phyloP scores from a whole-genome alignment of 92 coral and sea anemone genomes.

The Porites evermanni region DNA sequence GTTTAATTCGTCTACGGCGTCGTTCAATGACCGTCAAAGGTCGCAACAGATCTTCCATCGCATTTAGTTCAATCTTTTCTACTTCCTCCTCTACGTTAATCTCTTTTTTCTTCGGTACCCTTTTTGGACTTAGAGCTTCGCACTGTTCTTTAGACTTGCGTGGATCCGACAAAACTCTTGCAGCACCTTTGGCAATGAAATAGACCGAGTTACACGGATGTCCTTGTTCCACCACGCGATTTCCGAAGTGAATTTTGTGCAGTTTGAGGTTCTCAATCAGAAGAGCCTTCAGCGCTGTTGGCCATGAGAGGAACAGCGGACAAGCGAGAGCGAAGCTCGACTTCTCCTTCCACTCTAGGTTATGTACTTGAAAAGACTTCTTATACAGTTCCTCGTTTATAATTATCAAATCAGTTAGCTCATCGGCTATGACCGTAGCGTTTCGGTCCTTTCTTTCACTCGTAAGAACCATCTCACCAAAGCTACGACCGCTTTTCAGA shows the following conservation, averaged over 20 bases:
- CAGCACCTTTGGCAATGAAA: conserved; percentile 89
- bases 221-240: conserved; percentile 82
- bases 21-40: conserved; percentile 86
- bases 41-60: conserved; percentile 46
- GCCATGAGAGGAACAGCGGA: conserved; percentile 81
- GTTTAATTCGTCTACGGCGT: conserved; percentile 76
- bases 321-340: conserved; percentile 76
- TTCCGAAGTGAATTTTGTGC: conserved; percentile 77
- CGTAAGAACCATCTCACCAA: conserved; percentile 89
- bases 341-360: conserved; percentile 80
- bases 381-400: conserved; percentile 70
- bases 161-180: conserved; percentile 78
- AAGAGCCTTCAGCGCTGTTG: conserved; percentile 63
- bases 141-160: conserved; percentile 75
- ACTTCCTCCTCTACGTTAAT: background rate
- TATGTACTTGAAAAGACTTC: conserved; percentile 60
- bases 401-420: conserved; percentile 69
- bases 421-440: conserved; percentile 94
- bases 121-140: conserved; percentile 54
- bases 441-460: conserved; percentile 85
- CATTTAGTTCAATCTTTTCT: conserved; percentile 20
- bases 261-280: conserved; percentile 87
- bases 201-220: conserved; percentile 72
- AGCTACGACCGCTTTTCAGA: conserved; percentile 83
- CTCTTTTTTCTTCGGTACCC: background rate